A percentile compares a stretch with the other conserved stretches of the same genome.
Evolutionary conservation across 2,888 invertebrate species (phyloP).

Genomic region (Autographa gamma): DNA sequence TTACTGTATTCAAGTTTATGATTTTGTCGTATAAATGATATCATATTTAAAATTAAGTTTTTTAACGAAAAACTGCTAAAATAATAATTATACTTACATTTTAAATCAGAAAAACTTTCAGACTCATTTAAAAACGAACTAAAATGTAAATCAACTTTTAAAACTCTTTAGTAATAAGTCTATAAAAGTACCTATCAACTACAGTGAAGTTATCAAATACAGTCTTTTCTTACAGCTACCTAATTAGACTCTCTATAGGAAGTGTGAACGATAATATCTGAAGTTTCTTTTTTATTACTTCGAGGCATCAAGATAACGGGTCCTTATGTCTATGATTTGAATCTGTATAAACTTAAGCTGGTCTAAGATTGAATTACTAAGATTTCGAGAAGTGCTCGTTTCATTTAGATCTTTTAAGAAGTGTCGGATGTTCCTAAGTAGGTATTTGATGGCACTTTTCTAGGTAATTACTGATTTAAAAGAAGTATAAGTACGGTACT

Average conservation of each 20-base stretch:
- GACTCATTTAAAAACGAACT: not conserved
- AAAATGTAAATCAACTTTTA: conserved; percentile 1
- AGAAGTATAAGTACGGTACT: not conserved
- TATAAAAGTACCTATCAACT: conserved; percentile 11
- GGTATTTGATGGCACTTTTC: not conserved
- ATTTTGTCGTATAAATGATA: too few species aligned
- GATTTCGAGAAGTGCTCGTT: not conserved
- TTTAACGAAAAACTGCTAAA: too few species aligned
- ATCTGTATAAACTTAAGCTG: conserved; percentile 22
- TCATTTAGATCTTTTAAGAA: not conserved
- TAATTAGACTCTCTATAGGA: conserved; percentile 50
- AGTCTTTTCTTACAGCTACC: conserved; percentile 21
- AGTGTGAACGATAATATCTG: conserved; percentile 49
- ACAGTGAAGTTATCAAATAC: conserved; percentile 24
- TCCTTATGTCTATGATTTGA: conserved; percentile 34
- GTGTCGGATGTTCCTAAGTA: not conserved
- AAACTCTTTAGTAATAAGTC: not conserved
- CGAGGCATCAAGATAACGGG: conserved; percentile 29
- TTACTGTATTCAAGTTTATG: too few species aligned
- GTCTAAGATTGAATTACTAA: conserved; percentile 6
- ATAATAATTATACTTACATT: too few species aligned
- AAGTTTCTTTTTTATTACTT: conserved; percentile 44
- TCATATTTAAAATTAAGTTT: too few species aligned
- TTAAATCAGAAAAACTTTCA: not conserved
- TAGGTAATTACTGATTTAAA: not conserved